Evolutionary conservation across 2,888 invertebrate species (phyloP).

Genomic region (Ormyrus pomaceus): DNA sequence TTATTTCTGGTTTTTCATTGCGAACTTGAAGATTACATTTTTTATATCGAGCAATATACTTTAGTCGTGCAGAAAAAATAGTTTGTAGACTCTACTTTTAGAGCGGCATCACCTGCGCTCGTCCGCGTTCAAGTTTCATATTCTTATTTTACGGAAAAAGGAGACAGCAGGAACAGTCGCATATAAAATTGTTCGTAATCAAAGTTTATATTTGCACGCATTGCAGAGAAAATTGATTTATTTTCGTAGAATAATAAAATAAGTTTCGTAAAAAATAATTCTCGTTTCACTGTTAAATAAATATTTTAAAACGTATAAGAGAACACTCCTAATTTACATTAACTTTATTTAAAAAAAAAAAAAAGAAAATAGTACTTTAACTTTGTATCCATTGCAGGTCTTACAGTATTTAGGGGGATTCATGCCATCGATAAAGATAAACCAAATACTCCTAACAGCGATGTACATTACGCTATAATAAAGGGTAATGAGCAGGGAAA

Average conservation of each 20-base stretch:
- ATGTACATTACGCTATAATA: conserved; percentile 89
- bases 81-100: conserved; percentile 23
- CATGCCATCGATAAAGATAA: conserved; percentile 88
- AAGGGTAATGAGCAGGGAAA: conserved; percentile 87
- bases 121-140: neutral
- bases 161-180: neutral
- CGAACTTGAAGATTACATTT: neutral
- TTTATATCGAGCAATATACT: neutral
- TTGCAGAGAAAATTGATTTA: too few relatives aligned
- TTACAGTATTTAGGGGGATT: conserved; percentile 89
- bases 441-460: conserved; percentile 85
- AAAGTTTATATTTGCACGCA: too few relatives aligned
- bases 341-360: too few relatives aligned
- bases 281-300: too few relatives aligned
- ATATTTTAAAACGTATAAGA: neutral
- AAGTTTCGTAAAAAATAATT: too few relatives aligned
- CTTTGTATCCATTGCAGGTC: conserved; percentile 77
- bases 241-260: too few relatives aligned
- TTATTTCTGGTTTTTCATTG: neutral
- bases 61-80: conserved; percentile 5
- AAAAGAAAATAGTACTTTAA: neutral
- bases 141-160: neutral
- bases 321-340: too few relatives aligned
- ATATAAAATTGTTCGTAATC: too few relatives aligned
- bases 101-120: conserved; percentile 16